Conservation (phyloP, 2,113 vertebrate genomes). For the Opisthocomus hoazin region DNA sequence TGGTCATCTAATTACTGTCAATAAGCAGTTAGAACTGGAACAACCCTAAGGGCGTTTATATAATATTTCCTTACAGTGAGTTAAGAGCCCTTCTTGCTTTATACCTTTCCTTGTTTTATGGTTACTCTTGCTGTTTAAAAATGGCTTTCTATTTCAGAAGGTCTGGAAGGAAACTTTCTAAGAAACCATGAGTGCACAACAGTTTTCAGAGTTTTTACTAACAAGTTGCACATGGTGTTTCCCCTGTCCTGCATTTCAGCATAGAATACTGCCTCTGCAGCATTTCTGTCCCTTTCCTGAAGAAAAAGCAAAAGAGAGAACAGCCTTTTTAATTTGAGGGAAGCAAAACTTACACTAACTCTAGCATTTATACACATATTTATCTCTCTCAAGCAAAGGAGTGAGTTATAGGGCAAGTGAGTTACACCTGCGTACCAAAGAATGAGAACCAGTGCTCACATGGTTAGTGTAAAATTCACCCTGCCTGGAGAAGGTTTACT, state of each 20-base stretch:
- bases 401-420: background rate
- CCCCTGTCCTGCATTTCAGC: background rate
- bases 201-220: background rate
- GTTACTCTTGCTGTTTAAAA: background rate
- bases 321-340: background rate
- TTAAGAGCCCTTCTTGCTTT: background rate
- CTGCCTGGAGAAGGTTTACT: background rate
- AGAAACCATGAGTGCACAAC: background rate
- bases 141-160: background rate
- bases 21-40: background rate
- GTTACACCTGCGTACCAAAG: rapidly evolving
- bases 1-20: background rate
- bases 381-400: background rate
- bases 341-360: background rate
- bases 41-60: background rate
- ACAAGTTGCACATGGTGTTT: background rate
- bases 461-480: background rate
- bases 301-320: background rate
- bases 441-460: background rate
- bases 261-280: background rate
- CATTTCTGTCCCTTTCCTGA: background rate
- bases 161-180: background rate
- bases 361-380: background rate
- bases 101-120: background rate
- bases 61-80: background rate